Conservation (phyloP, 2,113 vertebrate genomes). For the Gadus chalcogrammus region DNA sequence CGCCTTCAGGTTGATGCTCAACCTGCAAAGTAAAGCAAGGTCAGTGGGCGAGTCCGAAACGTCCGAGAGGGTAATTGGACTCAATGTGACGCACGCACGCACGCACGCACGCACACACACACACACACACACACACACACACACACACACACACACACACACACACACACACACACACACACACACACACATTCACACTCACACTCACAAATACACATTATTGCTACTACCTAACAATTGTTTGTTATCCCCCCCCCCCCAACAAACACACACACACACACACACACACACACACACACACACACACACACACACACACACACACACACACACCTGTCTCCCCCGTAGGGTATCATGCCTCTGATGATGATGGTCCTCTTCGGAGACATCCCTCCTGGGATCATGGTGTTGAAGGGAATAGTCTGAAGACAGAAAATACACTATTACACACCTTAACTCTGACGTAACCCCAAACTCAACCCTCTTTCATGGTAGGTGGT, state of each 20-base stretch:
- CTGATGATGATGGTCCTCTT: constrained; percentile 79
- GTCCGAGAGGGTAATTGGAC: background rate
- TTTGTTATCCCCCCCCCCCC: background rate
- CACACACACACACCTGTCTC: constrained; percentile 55
- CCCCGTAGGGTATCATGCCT: constrained; percentile 69
- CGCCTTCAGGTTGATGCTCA: constrained; percentile 71
- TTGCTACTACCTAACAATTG: background rate
- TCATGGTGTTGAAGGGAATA: constrained; percentile 66
- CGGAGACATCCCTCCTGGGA: constrained; percentile 71
- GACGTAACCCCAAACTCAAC: background rate
- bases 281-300: constrained; percentile 18
- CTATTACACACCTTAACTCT: background rate
- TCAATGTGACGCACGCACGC: background rate
- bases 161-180: too few species aligned
- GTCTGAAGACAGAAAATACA: constrained; percentile 49
- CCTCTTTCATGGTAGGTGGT: too few species aligned
- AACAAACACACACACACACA: constrained; percentile 20
- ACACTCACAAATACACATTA: too few species aligned
- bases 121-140: constrained; percentile 8
- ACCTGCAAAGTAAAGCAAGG: constrained; percentile 50
- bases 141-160: constrained; percentile 2
- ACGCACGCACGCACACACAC: constrained; percentile 17
- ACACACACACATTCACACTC: too few species aligned
- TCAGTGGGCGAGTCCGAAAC: background rate
- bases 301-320: background rate